These are phyloP conservation scores for Sebastes dallii DNA, from an alignment of 2,797 vertebrate species.

Conservation along the genomic window DNA sequence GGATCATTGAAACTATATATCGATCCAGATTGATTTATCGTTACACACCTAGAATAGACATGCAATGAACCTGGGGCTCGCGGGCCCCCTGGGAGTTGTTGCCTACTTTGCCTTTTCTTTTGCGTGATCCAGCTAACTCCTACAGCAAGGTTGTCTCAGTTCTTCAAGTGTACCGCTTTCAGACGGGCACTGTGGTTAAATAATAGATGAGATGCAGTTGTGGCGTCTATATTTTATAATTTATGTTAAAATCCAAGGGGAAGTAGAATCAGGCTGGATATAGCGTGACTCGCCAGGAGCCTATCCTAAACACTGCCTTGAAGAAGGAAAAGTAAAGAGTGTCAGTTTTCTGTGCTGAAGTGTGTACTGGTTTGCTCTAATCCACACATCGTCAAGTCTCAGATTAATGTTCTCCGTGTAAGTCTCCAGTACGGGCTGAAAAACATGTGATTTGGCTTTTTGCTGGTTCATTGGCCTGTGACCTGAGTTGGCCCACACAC, in stretches of 20 bases:
- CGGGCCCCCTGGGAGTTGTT: not conserved
- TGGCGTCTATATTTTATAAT: conserved; percentile 61
- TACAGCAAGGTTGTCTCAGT: not conserved
- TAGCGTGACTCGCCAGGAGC: not conserved
- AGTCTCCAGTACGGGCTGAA: conserved; percentile 12
- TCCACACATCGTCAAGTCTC: conserved; percentile 20
- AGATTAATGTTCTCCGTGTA: conserved; percentile 35
- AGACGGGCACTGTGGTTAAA: conserved; percentile 41
- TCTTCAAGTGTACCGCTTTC: conserved; percentile 19
- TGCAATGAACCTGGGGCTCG: not conserved
- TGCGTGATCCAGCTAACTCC: not conserved
- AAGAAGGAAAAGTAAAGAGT: conserved; percentile 11
- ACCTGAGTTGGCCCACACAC: conserved; percentile 13
- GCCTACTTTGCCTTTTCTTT: not conserved
- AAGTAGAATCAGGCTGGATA: conserved; percentile 4
- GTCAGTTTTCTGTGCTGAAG: conserved; percentile 3
- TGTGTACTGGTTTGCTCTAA: not conserved
- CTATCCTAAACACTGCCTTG: not conserved
- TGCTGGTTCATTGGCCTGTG: conserved; percentile 52
- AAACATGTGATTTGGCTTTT: conserved; percentile 74
- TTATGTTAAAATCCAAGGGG: conserved; percentile 44
- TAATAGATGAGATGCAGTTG: conserved; percentile 54
- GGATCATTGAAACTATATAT: too few species aligned
- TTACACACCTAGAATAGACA: not conserved
- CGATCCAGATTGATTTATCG: too few species aligned